Evolutionary conservation across 2,888 invertebrate genomes (phyloP).

Genomic region (Charanyca ferruginea): DNA sequence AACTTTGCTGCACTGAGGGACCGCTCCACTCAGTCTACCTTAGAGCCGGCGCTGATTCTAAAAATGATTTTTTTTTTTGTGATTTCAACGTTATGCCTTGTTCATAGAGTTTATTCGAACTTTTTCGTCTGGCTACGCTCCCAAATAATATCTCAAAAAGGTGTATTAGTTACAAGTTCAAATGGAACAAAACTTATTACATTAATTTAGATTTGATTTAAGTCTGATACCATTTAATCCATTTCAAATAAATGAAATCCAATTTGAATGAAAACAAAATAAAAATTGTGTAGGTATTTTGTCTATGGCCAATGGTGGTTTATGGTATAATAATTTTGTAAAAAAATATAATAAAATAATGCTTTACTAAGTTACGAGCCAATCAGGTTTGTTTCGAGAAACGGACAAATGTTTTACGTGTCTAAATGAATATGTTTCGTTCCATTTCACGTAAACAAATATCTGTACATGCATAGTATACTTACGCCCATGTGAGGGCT

Average conservation of each 20-base stretch:
- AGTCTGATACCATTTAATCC: constrained; percentile 57
- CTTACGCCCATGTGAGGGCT: constrained; percentile 26
- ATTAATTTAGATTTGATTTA: constrained; percentile 3
- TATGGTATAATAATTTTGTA: constrained; percentile 3
- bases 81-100: constrained; percentile 5
- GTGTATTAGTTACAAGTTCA: constrained; percentile 70
- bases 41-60: no score
- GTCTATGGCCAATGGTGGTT: constrained; percentile 25
- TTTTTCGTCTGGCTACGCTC: constrained; percentile 46
- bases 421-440: constrained; percentile 59
- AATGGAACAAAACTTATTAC: constrained; percentile 65
- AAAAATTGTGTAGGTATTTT: not conserved
- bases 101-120: constrained; percentile 17
- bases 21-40: no score
- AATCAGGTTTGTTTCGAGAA: constrained; percentile 12
- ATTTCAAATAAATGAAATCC: constrained; percentile 41
- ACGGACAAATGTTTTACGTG: constrained; percentile 20
- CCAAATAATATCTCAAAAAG: constrained; percentile 55
- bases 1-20: no score
- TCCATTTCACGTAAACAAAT: constrained; percentile 63
- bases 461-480: constrained; percentile 66
- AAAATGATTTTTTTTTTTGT: not conserved
- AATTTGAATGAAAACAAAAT: constrained; percentile 8
- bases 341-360: not conserved
- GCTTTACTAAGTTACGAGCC: constrained; percentile 6